phyloP scores from a whole-genome alignment of 2,888 invertebrate genomes.

The Drosophila barbarae region DNA sequence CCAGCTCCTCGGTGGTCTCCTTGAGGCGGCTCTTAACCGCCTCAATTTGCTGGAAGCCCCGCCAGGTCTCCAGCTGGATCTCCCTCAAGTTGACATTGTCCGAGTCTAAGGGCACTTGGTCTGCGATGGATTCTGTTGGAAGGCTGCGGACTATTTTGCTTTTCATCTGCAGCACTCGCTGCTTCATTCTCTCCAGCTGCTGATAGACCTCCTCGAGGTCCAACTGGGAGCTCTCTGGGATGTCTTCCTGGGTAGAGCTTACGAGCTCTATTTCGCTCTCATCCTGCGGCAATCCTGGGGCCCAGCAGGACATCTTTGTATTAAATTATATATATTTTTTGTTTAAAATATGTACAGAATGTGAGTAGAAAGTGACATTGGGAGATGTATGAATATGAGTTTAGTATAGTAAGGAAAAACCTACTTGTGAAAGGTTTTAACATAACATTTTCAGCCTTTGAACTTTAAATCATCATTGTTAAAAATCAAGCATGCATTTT shows the following conservation, averaged over 20 bases:
- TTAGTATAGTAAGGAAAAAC: not conserved
- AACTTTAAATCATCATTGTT: not conserved
- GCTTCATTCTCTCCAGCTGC: conserved; percentile 37
- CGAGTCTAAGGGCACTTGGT: not conserved
- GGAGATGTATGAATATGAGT: too few relatives aligned
- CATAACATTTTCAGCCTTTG: not conserved
- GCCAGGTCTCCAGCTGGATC: conserved; percentile 6
- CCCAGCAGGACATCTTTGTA: conserved; percentile 10
- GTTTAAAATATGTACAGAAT: not conserved
- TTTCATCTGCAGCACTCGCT: conserved; percentile 27
- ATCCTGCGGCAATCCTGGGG: not conserved
- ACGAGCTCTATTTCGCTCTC: not conserved
- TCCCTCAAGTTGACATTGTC: not conserved
- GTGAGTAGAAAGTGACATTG: too few relatives aligned
- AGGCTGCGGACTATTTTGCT: conserved; percentile 1
- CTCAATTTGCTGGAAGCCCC: not conserved
- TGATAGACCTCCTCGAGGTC: conserved; percentile 11
- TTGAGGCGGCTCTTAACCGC: not conserved
- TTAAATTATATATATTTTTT: not conserved
- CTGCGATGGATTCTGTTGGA: not conserved
- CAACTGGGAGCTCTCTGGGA: not conserved
- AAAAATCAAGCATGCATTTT: not conserved
- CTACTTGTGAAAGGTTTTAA: not conserved
- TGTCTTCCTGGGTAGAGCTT: not conserved
- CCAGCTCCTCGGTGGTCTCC: not conserved